These are phyloP conservation scores for Dendrolimus pini DNA, from an alignment of 2,888 invertebrate genomes.

Conservation along the genomic window DNA sequence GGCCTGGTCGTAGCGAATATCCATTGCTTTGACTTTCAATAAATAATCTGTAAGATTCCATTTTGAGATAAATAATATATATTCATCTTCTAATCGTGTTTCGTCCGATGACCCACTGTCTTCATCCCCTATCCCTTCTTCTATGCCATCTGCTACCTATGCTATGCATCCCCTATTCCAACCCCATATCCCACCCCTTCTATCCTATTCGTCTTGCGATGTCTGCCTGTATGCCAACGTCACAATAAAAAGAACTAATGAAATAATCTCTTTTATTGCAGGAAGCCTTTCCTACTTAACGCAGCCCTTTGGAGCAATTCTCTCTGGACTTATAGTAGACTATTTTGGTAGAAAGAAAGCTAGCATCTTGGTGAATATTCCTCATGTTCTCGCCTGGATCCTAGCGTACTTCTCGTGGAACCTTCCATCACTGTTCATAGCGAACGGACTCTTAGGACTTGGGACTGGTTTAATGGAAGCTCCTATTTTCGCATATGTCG, in stretches of 20 bases:
- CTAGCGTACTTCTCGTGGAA: slow-evolving; percentile 69
- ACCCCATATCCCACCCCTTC: too few relatives aligned
- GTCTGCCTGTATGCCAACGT: background rate
- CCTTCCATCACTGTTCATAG: slow-evolving; percentile 58
- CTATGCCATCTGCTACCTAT: too few relatives aligned
- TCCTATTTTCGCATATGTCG: slow-evolving; percentile 75
- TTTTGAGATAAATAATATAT: too few relatives aligned
- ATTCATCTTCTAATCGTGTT: too few relatives aligned
- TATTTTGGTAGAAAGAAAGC: slow-evolving; percentile 72
- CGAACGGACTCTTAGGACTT: slow-evolving; percentile 67
- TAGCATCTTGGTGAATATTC: slow-evolving; percentile 72
- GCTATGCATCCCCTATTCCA: too few relatives aligned
- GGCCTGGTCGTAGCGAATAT: too few relatives aligned
- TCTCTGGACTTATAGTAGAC: slow-evolving; percentile 74
- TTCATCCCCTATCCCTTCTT: too few relatives aligned
- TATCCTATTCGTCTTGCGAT: background rate
- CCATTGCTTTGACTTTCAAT: too few relatives aligned
- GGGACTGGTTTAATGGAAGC: slow-evolving; percentile 78
- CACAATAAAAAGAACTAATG: background rate
- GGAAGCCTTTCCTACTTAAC: slow-evolving; percentile 74
- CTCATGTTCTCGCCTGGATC: slow-evolving; percentile 73
- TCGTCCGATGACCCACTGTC: too few relatives aligned
- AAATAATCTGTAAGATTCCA: too few relatives aligned
- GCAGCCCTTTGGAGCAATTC: slow-evolving; percentile 73
- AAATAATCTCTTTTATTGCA: slow-evolving; percentile 28